A percentile compares a stretch with the other conserved stretches of the same genome.
phyloP scores from a whole-genome alignment of 1,140 invertebrate species.

The Leptonema lineaticorne region DNA sequence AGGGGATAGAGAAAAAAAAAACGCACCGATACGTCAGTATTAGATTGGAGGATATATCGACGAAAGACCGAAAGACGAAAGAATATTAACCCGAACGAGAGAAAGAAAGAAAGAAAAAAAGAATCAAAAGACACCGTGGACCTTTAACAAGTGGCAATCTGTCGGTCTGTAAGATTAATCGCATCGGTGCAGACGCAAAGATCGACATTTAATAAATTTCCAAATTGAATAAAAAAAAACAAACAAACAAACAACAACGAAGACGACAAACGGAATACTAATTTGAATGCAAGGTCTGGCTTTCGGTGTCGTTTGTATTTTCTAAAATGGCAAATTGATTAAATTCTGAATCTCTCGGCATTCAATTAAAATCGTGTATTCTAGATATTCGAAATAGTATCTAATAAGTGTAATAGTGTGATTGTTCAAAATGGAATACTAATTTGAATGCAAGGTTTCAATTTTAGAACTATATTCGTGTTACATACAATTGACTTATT shows the following conservation, averaged over 20 bases:
- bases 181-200: not conserved
- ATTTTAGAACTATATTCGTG: too few species aligned
- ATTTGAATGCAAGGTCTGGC: too few species aligned
- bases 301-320: too few species aligned
- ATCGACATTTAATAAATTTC: slow-evolving; percentile 4
- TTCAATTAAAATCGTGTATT: too few species aligned
- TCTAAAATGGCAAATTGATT: too few species aligned
- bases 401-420: too few species aligned
- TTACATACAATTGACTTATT: too few species aligned
- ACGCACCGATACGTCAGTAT: not conserved
- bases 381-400: too few species aligned
- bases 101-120: not conserved
- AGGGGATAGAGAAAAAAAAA: not conserved
- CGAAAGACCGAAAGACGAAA: not conserved
- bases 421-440: too few species aligned
- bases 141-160: slow-evolving; percentile 18
- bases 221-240: slow-evolving; percentile 4
- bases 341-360: too few species aligned
- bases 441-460: too few species aligned
- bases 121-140: not conserved
- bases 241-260: too few species aligned
- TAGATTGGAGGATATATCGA: not conserved
- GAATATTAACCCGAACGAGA: not conserved
- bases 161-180: slow-evolving; percentile 16
- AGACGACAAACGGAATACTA: not conserved